Percentiles rank a stretch among this genome's conserved stretches.
phyloP scores from a whole-genome alignment of 2,888 invertebrate genomes.

The Stenolophus ochropezus region DNA sequence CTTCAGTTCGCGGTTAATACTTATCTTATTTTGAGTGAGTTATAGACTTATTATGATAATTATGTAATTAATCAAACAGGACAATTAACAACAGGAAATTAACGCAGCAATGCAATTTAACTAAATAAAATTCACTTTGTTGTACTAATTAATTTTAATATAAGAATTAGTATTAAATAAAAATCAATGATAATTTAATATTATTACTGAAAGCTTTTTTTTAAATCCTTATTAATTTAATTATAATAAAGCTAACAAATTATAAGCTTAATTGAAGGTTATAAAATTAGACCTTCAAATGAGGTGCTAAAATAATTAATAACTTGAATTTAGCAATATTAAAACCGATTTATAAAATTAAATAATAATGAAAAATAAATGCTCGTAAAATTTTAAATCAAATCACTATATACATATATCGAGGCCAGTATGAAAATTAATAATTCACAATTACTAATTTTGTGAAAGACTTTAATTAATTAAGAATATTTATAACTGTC shows the following conservation, averaged over 20 bases:
- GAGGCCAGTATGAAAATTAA: constrained; percentile 37
- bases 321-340: not conserved
- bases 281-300: not conserved
- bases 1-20: not conserved
- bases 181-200: too few species aligned
- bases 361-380: not conserved
- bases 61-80: constrained; percentile 38
- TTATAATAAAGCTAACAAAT: not conserved
- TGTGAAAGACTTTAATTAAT: constrained; percentile 49
- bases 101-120: not conserved
- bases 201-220: too few species aligned
- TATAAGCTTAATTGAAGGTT: not conserved
- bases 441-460: constrained; percentile 48
- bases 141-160: too few species aligned
- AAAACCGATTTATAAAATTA: not conserved
- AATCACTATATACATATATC: not conserved
- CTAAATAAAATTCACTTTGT: not conserved
- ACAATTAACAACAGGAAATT: constrained; percentile 39
- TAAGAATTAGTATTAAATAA: too few species aligned
- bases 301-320: not conserved
- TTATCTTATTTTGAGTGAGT: constrained; percentile 27
- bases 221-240: not conserved
- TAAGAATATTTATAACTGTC: constrained; percentile 47
- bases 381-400: not conserved
- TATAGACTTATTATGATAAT: constrained; percentile 49